These are phyloP conservation scores for Peromyscus californicus DNA, from an alignment of 2,113 vertebrate species.

Conservation along the genomic window DNA sequence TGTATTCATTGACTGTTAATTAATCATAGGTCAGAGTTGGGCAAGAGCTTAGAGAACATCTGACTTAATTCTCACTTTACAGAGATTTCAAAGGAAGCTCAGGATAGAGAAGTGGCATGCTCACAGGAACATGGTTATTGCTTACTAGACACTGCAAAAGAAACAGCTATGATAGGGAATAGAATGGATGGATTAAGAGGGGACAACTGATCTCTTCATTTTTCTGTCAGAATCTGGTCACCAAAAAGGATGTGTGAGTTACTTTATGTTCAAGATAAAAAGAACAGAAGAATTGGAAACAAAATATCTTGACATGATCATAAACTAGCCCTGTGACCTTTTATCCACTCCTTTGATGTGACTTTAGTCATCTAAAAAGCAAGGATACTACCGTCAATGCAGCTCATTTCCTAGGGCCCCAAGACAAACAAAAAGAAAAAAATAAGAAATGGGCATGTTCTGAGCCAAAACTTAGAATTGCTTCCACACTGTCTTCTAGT, in stretches of 20 bases:
- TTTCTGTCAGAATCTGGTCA: conserved; percentile 45
- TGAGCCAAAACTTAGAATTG: not conserved
- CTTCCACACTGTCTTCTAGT: not conserved
- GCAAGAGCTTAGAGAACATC: not conserved
- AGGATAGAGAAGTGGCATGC: not conserved
- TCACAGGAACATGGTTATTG: not conserved
- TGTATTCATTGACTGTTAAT: not conserved
- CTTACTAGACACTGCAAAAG: conserved; percentile 1
- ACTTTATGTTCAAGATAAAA: conserved; percentile 15
- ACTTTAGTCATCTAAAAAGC: conserved; percentile 45
- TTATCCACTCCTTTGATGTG: not conserved
- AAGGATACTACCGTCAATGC: not conserved
- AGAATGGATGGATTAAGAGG: not conserved
- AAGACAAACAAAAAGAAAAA: not conserved
- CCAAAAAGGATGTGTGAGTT: not conserved
- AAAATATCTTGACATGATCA: not conserved
- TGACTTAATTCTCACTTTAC: conserved; percentile 38
- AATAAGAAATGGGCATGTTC: not conserved
- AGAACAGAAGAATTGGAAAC: not conserved
- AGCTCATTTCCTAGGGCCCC: not conserved
- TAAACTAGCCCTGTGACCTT: not conserved
- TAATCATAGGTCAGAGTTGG: conserved; percentile 6
- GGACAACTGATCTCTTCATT: not conserved
- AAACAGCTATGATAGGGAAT: not conserved
- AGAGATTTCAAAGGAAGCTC: not conserved